phyloP scores from a whole-genome alignment of 2,888 invertebrate genomes.

The Lamellibrachia columna region DNA sequence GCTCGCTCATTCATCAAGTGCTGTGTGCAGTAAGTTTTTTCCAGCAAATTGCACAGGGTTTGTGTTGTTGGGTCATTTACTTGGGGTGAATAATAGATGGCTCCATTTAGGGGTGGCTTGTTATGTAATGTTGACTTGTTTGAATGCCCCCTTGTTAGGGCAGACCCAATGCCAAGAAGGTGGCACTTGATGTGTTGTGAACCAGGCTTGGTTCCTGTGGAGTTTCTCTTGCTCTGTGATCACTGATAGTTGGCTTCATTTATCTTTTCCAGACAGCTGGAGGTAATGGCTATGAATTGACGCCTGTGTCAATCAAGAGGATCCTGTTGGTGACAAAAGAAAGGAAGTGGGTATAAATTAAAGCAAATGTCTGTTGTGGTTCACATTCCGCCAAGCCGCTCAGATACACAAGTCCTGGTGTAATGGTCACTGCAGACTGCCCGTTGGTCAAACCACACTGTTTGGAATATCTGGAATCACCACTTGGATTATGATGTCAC shows the following conservation, averaged over 20 bases:
- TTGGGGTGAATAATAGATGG: neutral
- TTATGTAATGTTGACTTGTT: constrained; percentile 6
- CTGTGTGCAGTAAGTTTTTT: neutral
- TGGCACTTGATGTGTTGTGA: neutral
- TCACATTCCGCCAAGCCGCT: neutral
- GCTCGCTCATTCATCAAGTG: neutral
- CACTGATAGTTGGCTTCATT: neutral
- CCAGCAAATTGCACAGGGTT: neutral
- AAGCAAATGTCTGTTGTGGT: neutral
- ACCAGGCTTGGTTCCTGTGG: neutral
- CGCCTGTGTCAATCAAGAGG: neutral
- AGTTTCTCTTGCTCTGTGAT: neutral
- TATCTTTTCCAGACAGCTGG: neutral
- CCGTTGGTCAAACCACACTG: neutral
- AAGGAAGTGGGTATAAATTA: neutral
- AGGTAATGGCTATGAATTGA: neutral
- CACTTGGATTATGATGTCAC: neutral
- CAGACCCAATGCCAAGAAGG: neutral
- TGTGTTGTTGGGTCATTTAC: neutral
- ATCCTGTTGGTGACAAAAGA: neutral
- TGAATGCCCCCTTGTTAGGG: neutral
- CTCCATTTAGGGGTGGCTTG: neutral
- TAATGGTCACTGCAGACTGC: neutral
- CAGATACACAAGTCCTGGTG: neutral
- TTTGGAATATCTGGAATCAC: neutral